Conservation (phyloP, 2,113 vertebrate genomes). For the Casuarius casuarius region DNA sequence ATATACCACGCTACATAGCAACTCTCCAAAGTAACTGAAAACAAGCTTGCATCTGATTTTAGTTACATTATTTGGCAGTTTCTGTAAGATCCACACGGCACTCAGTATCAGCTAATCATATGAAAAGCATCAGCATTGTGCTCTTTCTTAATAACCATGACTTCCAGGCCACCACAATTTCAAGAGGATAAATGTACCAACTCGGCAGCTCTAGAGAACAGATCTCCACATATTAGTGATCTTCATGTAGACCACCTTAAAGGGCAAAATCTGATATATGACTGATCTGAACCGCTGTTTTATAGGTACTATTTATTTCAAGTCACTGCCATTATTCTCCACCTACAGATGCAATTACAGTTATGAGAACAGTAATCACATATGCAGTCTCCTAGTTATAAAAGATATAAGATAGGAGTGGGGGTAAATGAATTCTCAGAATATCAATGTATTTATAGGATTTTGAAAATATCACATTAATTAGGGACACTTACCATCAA, state of each 20-base stretch:
- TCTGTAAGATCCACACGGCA: rapidly evolving
- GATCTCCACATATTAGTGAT: not conserved
- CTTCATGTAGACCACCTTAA: not conserved
- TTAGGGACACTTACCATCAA: not conserved
- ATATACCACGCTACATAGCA: not conserved
- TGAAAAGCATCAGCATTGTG: not conserved
- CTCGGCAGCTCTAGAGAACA: not conserved
- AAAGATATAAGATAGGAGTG: not conserved
- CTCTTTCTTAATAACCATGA: not conserved
- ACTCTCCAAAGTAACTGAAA: not conserved
- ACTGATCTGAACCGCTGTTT: not conserved
- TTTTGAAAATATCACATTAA: not conserved
- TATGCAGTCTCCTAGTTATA: not conserved
- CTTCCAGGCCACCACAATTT: not conserved
- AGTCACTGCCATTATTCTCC: not conserved
- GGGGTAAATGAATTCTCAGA: not conserved
- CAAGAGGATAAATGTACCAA: not conserved
- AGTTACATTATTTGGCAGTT: not conserved
- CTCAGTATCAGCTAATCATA: not conserved
- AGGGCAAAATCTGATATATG: rapidly evolving
- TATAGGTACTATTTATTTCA: not conserved
- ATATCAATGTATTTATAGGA: not conserved
- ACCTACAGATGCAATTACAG: not conserved
- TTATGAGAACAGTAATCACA: not conserved
- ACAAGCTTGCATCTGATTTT: not conserved